Conservation (phyloP, 2,888 invertebrate species). For the Onchidella celtica region DNA sequence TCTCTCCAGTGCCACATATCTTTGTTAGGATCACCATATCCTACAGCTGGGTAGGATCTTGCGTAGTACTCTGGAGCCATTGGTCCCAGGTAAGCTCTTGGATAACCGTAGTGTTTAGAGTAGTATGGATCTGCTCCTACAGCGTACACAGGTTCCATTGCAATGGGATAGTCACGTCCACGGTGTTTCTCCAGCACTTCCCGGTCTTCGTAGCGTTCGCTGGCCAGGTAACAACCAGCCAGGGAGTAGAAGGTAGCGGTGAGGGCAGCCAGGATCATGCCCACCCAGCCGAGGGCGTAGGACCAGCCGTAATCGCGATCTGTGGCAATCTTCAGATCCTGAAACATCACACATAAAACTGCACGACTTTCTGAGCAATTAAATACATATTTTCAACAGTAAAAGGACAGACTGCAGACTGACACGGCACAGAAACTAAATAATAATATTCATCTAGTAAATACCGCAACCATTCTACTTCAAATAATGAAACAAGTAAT, state of each 20-base stretch:
- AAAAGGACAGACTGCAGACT: too few species aligned
- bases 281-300: slow-evolving; percentile 76
- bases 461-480: too few species aligned
- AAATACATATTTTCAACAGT: too few species aligned
- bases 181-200: slow-evolving; percentile 52
- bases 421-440: too few species aligned
- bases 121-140: slow-evolving; percentile 53
- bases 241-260: slow-evolving; percentile 73
- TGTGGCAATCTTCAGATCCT: slow-evolving; percentile 63
- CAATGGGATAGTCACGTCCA: slow-evolving; percentile 53
- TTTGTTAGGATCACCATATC: slow-evolving; percentile 45
- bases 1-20: slow-evolving; percentile 55
- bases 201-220: slow-evolving; percentile 64
- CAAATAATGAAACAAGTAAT: too few species aligned
- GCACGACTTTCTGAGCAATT: too few species aligned
- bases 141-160: slow-evolving; percentile 56
- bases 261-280: slow-evolving; percentile 69
- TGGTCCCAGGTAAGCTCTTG: slow-evolving; percentile 48
- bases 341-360: slow-evolving; percentile 39
- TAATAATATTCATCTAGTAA: too few species aligned
- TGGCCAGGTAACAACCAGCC: slow-evolving; percentile 70
- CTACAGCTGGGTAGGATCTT: slow-evolving; percentile 47
- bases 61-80: slow-evolving; percentile 49
- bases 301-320: slow-evolving; percentile 71
- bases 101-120: slow-evolving; percentile 48